phyloP scores from a whole-genome alignment of 2,888 invertebrate species.

The Siphlonurus alternatus region DNA sequence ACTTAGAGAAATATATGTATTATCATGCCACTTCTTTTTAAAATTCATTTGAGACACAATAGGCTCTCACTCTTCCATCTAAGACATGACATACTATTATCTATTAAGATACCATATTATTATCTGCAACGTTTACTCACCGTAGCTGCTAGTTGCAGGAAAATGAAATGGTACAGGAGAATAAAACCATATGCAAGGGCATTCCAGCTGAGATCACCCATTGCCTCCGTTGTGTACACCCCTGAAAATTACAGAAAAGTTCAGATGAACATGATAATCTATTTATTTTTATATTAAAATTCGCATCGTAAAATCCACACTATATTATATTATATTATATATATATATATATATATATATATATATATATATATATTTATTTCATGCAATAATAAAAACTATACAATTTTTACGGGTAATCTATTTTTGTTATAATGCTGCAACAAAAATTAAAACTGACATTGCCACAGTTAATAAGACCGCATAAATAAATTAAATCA shows the following conservation, averaged over 20 bases:
- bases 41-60: neutral
- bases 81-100: too few species aligned
- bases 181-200: slow-evolving; percentile 61
- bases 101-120: slow-evolving; percentile 18
- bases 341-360: slow-evolving; percentile 6
- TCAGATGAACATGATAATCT: slow-evolving; percentile 12
- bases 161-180: slow-evolving; percentile 65
- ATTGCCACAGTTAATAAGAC: too few species aligned
- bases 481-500: too few species aligned
- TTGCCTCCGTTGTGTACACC: slow-evolving; percentile 61
- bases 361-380: slow-evolving; percentile 3
- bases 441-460: too few species aligned
- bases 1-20: too few species aligned
- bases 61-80: slow-evolving; percentile 9
- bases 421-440: too few species aligned
- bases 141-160: slow-evolving; percentile 50
- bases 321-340: neutral
- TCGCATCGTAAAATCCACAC: neutral
- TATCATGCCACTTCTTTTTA: slow-evolving; percentile 3
- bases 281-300: neutral
- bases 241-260: slow-evolving; percentile 51
- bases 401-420: too few species aligned
- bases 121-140: slow-evolving; percentile 29
- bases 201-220: slow-evolving; percentile 62
- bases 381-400: too few species aligned